phyloP scores from a whole-genome alignment of 2,113 vertebrate genomes.

The Ceyx cyanopectus region DNA sequence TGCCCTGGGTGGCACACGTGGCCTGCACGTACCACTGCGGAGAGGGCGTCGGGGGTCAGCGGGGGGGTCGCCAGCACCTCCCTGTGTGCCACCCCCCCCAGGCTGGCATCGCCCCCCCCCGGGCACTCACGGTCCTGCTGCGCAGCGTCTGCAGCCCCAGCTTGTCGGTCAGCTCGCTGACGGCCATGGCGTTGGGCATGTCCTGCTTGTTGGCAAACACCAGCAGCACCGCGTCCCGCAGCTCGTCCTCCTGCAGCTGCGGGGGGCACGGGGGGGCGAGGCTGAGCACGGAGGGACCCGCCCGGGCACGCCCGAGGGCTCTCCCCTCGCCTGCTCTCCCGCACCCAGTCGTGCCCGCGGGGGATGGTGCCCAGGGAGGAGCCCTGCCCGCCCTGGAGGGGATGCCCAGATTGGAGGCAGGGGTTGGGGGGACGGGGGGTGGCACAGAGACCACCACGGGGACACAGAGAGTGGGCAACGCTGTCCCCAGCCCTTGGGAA shows the following conservation, averaged over 20 bases:
- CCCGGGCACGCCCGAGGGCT: not conserved
- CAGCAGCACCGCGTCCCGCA: constrained; percentile 87
- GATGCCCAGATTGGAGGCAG: fast-evolving
- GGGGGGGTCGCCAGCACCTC: no score
- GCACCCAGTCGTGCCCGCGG: fast-evolving
- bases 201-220: constrained; percentile 97
- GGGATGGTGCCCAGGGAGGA: not conserved
- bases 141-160: constrained; percentile 84
- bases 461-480: fast-evolving
- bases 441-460: fast-evolving
- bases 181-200: constrained; percentile 90
- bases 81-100: no score
- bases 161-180: constrained; percentile 89
- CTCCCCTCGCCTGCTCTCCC: not conserved
- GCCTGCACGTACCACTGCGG: constrained; percentile 87
- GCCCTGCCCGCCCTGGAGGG: not conserved
- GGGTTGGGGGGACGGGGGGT: no score
- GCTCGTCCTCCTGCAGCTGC: constrained; percentile 88
- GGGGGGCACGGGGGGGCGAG: not conserved
- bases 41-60: no score
- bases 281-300: not conserved
- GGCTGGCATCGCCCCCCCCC: no score
- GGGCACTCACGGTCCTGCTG: constrained; percentile 81
- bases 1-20: constrained; percentile 89
- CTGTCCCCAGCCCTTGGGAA: no score